Percentiles rank a stretch among this genome's conserved stretches.
Evolutionary conservation across 1,140 invertebrate genomes (phyloP).

Genomic region (Drosophila baimaii): DNA sequence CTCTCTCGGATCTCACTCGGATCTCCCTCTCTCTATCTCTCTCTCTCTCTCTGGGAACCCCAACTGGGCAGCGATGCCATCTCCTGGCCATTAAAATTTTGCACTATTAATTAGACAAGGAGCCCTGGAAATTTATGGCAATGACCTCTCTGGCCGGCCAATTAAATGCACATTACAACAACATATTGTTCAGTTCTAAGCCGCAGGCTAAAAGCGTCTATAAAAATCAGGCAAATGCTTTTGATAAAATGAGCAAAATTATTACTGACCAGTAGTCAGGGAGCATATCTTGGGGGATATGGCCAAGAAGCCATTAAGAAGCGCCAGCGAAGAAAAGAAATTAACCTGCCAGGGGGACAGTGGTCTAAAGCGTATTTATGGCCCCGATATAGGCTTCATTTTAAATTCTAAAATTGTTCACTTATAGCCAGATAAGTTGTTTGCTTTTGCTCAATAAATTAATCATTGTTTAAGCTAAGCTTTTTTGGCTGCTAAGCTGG

Average conservation of each 20-base stretch:
- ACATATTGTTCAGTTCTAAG: slow-evolving; percentile 46
- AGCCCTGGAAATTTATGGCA: slow-evolving; percentile 61
- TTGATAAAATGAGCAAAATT: slow-evolving; percentile 66
- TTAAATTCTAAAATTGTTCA: neutral
- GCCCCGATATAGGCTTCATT: neutral
- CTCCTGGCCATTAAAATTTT: slow-evolving; percentile 60
- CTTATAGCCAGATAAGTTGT: neutral
- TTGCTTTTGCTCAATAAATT: neutral
- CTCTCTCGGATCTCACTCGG: slow-evolving; percentile 15
- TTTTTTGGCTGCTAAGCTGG: neutral
- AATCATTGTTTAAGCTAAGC: neutral
- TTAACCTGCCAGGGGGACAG: neutral
- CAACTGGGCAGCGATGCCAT: slow-evolving; percentile 23
- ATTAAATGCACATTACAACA: slow-evolving; percentile 64
- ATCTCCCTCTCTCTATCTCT: slow-evolving; percentile 13
- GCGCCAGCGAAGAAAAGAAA: neutral
- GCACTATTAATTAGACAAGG: slow-evolving; percentile 70
- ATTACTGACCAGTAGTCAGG: slow-evolving; percentile 54
- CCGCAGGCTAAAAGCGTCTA: slow-evolving; percentile 59
- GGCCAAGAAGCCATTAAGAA: slow-evolving; percentile 5
- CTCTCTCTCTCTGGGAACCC: slow-evolving; percentile 10
- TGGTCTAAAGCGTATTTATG: neutral
- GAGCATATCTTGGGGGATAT: too few species aligned
- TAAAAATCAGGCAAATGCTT: slow-evolving; percentile 63
- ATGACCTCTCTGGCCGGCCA: slow-evolving; percentile 51